phyloP scores from a whole-genome alignment of 2,113 vertebrate genomes.

The Entelurus aequoreus region DNA sequence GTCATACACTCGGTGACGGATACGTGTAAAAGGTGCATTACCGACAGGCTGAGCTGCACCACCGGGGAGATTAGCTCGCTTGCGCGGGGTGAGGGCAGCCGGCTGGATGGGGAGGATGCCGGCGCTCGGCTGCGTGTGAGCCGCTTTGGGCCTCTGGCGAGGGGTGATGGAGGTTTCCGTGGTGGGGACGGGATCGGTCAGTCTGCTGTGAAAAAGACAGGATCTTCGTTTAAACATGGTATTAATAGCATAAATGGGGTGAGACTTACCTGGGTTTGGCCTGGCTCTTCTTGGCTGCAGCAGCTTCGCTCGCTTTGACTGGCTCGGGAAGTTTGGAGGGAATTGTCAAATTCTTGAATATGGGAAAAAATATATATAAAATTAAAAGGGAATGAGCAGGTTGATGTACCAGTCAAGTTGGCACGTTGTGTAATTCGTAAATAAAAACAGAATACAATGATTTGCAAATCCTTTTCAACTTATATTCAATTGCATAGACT shows the following conservation, averaged over 20 bases:
- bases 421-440: too few relatives aligned
- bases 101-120: conserved; percentile 95
- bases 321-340: conserved; percentile 93
- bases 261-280: conserved; percentile 85
- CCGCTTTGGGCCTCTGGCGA: conserved; percentile 94
- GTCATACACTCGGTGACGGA: conserved; percentile 8
- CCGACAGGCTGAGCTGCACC: conserved; percentile 75
- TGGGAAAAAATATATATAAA: not conserved
- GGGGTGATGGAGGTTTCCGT: conserved; percentile 98
- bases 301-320: conserved; percentile 93
- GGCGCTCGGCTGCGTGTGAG: conserved; percentile 86
- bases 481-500: too few relatives aligned
- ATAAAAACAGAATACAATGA: too few relatives aligned
- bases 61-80: conserved; percentile 80
- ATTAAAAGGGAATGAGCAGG: not conserved
- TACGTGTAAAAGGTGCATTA: conserved; percentile 43
- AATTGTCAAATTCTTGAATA: conserved; percentile 83
- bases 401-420: too few relatives aligned
- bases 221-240: conserved; percentile 33
- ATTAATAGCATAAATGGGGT: conserved; percentile 9
- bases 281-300: conserved; percentile 91
- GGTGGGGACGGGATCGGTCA: conserved; percentile 93
- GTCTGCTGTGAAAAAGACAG: conserved; percentile 63
- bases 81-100: conserved; percentile 89
- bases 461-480: too few relatives aligned